Evolutionary conservation across 2,888 invertebrate species (phyloP).

Genomic region (Esperia sulphurella): DNA sequence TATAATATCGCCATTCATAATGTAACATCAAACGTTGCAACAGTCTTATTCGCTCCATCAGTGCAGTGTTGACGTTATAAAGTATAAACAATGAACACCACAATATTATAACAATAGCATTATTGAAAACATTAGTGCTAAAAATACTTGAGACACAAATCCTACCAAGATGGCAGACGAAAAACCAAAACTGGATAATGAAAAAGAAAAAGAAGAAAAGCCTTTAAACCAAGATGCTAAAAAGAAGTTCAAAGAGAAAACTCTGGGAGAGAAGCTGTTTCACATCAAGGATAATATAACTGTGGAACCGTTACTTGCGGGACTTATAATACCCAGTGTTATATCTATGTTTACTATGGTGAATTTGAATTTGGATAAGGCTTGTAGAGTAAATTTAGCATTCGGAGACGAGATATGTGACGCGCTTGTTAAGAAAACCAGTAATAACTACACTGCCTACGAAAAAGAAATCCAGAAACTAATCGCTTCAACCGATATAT

Average conservation of each 20-base stretch:
- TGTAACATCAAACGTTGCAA: conserved; percentile 49
- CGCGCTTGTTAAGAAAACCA: conserved; percentile 51
- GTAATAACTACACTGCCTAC: conserved; percentile 78
- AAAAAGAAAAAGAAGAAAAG: conserved; percentile 48
- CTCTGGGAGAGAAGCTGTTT: conserved; percentile 47
- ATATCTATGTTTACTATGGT: conserved; percentile 84
- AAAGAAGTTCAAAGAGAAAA: conserved; percentile 45
- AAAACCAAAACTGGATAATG: conserved; percentile 37
- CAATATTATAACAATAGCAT: conserved; percentile 10
- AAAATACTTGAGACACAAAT: conserved; percentile 14
- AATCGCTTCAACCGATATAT: conserved; percentile 77
- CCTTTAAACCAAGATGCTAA: conserved; percentile 45
- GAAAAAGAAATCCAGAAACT: conserved; percentile 81
- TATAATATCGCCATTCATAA: conserved; percentile 39
- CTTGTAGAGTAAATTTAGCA: conserved; percentile 59
- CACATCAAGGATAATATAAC: conserved; percentile 79
- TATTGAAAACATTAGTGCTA: conserved; percentile 2
- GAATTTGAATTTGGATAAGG: conserved; percentile 69
- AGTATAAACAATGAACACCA: conserved; percentile 39
- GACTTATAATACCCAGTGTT: conserved; percentile 83
- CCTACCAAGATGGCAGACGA: conserved; percentile 48
- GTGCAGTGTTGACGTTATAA: conserved; percentile 28
- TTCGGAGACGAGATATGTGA: conserved; percentile 59
- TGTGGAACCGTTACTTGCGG: conserved; percentile 85
- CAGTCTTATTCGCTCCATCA: conserved; percentile 33